Conservation (phyloP, 2,797 vertebrate genomes). For the Capromys pilorides region DNA sequence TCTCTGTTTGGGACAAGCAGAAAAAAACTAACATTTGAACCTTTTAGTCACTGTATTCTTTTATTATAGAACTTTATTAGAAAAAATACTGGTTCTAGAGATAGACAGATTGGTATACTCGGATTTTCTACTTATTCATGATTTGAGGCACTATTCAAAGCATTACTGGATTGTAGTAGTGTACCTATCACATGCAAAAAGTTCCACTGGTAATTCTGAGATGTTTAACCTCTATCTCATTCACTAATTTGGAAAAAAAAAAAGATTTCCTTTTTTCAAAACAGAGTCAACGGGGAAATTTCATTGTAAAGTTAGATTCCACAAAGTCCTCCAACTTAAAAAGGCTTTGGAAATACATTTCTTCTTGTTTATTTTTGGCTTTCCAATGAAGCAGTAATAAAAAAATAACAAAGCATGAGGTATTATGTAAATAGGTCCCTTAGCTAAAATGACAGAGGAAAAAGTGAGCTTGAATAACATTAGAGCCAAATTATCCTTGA, state of each 20-base stretch:
- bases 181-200: neutral
- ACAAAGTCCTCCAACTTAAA: neutral
- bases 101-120: neutral
- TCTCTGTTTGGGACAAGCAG: neutral
- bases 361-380: slow-evolving; percentile 64
- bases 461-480: slow-evolving; percentile 70
- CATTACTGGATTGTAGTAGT: neutral
- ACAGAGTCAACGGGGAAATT: neutral
- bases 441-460: slow-evolving; percentile 64
- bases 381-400: slow-evolving; percentile 66
- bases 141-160: neutral
- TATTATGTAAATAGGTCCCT: slow-evolving; percentile 78
- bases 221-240: neutral
- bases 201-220: neutral
- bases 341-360: slow-evolving; percentile 18
- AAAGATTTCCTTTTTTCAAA: slow-evolving; percentile 15
- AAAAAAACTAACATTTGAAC: neutral
- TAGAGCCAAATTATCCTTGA: slow-evolving; percentile 77
- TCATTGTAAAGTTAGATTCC: neutral
- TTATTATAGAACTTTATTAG: neutral
- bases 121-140: neutral
- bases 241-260: slow-evolving; percentile 47
- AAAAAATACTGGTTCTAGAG: slow-evolving; percentile 3
- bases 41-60: neutral
- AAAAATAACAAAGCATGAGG: slow-evolving; percentile 54